Conservation (phyloP, 2,888 invertebrate genomes). For the Mechanitis mazaeus region DNA sequence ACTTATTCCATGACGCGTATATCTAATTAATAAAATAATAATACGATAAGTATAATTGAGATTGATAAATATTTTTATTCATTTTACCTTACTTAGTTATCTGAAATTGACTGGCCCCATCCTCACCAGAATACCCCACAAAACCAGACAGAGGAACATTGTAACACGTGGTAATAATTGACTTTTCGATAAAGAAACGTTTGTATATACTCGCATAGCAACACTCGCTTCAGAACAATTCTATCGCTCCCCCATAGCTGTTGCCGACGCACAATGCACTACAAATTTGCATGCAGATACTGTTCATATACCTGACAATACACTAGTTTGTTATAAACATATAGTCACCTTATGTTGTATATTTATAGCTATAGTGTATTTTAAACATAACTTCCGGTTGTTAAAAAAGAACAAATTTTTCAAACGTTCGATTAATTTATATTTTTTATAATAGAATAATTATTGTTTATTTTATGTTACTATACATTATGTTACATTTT, state of each 20-base stretch:
- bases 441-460: no score
- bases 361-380: no score
- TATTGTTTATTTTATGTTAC: no score
- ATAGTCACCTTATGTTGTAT: constrained; percentile 13
- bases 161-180: constrained; percentile 31
- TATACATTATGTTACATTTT: no score
- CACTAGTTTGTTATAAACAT: constrained; percentile 21
- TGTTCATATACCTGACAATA: constrained; percentile 19
- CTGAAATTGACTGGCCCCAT: background rate
- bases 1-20: no score
- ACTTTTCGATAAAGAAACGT: constrained; percentile 8
- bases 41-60: no score
- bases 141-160: constrained; percentile 10
- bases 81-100: no score
- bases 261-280: constrained; percentile 49
- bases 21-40: no score
- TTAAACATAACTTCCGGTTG: no score
- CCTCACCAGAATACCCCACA: background rate
- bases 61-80: no score
- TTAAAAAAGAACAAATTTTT: no score
- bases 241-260: constrained; percentile 42
- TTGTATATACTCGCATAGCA: constrained; percentile 20
- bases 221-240: constrained; percentile 49
- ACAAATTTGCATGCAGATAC: constrained; percentile 57
- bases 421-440: no score